Evolutionary conservation across 2,888 invertebrate genomes (phyloP), one percentile per base, ranked within the genome.

Genomic region (Rhyacophila evoluta): DNA sequence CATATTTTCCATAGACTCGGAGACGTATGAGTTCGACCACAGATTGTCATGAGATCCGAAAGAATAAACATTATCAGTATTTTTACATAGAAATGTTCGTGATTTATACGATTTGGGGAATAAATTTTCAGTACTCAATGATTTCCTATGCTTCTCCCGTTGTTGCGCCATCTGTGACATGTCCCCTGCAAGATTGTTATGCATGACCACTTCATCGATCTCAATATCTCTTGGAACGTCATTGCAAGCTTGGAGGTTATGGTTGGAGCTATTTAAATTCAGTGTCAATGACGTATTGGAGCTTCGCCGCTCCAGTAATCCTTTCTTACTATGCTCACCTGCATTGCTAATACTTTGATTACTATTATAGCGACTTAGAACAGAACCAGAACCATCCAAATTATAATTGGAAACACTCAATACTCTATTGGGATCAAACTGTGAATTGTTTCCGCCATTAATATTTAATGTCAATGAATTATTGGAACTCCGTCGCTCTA

Each of bases 401-500:
- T 89, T 89, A 79, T 89, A 90, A 83, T 90, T 91, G 0, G 91
- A 91, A 10, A 90, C 86, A 78, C 90, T 90, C 0, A 91, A 83
- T 0, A 87, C 88, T 78, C 88, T 84, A 75, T 89, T 90, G 0
- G 86, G 86, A 0, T 92, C 90, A 28, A 90, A 82, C 77, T 89
- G 89, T 0, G 89, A 88, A 77, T 88, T 89, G 0, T 89, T 88
- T 27, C 84, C 88, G 19, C 55, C 19, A 78, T 89, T 89, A 6
- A 90, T 89, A 79, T 95, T 95, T 25, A 98, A 92, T 0, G 97
- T 97, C 1, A 98, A 88, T 77, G 97, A 97, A 0, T 97, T 96
- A 85, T 96, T 97, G 0, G 97, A 97, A 73, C 97, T 97, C 75
- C 98, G 90, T 28, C 98, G 91, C 85, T 96, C 96, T 3, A 96